phyloP scores from a whole-genome alignment of 2,797 vertebrate genomes.

The Halcyon badia region DNA sequence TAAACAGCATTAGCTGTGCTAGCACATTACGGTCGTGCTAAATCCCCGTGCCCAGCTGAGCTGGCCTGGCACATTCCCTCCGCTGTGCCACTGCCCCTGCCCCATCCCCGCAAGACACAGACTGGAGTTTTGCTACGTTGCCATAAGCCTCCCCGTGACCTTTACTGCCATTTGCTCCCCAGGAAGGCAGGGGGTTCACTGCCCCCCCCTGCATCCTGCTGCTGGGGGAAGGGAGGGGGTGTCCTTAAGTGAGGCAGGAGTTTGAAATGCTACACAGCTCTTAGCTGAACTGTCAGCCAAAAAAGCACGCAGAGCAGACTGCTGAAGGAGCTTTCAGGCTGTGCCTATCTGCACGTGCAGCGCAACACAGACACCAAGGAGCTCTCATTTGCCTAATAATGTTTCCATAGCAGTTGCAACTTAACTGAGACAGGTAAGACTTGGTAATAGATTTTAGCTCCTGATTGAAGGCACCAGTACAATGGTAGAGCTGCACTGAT shows the following conservation, averaged over 20 bases:
- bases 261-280: not conserved
- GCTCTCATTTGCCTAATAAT: not conserved
- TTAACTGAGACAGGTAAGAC: not conserved
- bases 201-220: not conserved
- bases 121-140: not conserved
- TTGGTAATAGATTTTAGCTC: not conserved
- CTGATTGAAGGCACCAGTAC: not conserved
- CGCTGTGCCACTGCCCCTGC: not conserved
- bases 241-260: not conserved
- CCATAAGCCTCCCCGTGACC: not conserved
- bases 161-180: not conserved
- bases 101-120: not conserved
- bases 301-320: not conserved
- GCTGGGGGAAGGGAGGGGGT: not conserved
- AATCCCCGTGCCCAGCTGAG: not conserved
- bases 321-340: not conserved
- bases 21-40: not conserved
- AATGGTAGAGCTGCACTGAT: not conserved
- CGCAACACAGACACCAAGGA: not conserved
- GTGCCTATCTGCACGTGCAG: not conserved
- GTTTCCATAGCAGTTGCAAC: not conserved
- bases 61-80: not conserved
- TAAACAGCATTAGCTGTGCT: constrained; percentile 25
- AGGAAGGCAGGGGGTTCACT: not conserved
- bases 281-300: not conserved